phyloP scores from a whole-genome alignment of 2,113 vertebrate species.

The Urocolius indicus region DNA sequence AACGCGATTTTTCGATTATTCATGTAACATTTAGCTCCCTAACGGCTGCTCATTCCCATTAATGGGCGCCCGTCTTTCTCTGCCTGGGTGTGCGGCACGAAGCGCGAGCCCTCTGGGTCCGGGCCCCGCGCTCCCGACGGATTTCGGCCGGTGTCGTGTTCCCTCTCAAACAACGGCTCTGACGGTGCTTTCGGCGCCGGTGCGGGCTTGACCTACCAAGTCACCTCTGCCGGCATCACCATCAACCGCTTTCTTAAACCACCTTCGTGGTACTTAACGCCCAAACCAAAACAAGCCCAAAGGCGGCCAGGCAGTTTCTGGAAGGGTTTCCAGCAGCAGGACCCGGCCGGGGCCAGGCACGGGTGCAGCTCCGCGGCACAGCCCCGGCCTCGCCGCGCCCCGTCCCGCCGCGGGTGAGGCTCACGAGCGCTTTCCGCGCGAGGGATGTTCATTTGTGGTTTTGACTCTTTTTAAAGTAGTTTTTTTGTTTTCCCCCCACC shows the following conservation, averaged over 20 bases:
- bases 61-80: neutral
- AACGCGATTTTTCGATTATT: constrained; percentile 70
- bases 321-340: neutral
- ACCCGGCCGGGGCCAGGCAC: neutral
- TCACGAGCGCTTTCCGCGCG: neutral
- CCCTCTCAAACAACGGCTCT: accelerated
- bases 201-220: accelerated
- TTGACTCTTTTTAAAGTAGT: no score
- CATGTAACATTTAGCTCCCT: constrained; percentile 58
- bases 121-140: neutral
- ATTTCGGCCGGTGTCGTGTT: no score
- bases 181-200: neutral
- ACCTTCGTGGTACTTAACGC: neutral
- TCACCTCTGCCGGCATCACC: no score
- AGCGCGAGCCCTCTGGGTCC: neutral
- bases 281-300: neutral
- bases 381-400: no score
- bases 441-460: accelerated
- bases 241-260: neutral
- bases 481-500: no score
- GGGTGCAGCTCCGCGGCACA: no score
- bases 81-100: neutral
- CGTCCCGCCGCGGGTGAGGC: neutral
- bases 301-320: neutral
- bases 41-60: constrained; percentile 45